phyloP scores from a whole-genome alignment of 2,797 vertebrate species.

The Helostoma temminkii region DNA sequence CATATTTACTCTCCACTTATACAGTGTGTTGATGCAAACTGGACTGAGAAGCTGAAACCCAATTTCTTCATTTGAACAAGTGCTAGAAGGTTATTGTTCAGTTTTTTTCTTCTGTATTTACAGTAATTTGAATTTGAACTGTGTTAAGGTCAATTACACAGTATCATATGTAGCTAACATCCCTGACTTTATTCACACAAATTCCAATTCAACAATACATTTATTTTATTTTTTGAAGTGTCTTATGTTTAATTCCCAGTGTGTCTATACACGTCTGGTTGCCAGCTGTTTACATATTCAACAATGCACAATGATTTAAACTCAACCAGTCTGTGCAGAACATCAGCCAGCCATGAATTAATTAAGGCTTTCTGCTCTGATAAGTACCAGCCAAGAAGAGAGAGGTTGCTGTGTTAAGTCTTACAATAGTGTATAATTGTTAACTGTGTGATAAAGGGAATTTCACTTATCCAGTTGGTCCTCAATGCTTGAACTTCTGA shows the following conservation, averaged over 20 bases:
- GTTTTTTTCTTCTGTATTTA: not conserved
- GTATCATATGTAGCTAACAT: too few species aligned
- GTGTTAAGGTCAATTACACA: not conserved
- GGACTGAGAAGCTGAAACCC: too few species aligned
- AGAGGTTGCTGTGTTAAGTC: conserved; percentile 62
- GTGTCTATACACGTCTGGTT: conserved; percentile 53
- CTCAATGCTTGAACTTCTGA: conserved; percentile 51
- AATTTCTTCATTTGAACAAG: not conserved
- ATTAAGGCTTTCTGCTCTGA: conserved; percentile 84
- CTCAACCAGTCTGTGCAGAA: conserved; percentile 73
- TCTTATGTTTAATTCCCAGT: conserved; percentile 62
- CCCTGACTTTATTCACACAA: not conserved
- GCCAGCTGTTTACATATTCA: conserved; percentile 82
- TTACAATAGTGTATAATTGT: conserved; percentile 66
- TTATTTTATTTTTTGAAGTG: conserved; percentile 29
- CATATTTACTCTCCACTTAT: not conserved
- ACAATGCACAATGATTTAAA: conserved; percentile 78
- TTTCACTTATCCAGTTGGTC: conserved; percentile 54
- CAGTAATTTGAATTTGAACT: too few species aligned
- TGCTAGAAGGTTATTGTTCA: too few species aligned
- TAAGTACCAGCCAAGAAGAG: conserved; percentile 77
- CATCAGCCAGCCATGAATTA: conserved; percentile 82
- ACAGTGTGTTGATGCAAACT: not conserved
- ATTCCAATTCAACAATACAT: conserved; percentile 30
- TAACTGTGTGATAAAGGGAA: conserved; percentile 67